A percentile compares a stretch with the other conserved stretches of the same genome.
Evolutionary conservation across 1,140 invertebrate genomes (phyloP).

Genomic region (Drosophila ogumai): DNA sequence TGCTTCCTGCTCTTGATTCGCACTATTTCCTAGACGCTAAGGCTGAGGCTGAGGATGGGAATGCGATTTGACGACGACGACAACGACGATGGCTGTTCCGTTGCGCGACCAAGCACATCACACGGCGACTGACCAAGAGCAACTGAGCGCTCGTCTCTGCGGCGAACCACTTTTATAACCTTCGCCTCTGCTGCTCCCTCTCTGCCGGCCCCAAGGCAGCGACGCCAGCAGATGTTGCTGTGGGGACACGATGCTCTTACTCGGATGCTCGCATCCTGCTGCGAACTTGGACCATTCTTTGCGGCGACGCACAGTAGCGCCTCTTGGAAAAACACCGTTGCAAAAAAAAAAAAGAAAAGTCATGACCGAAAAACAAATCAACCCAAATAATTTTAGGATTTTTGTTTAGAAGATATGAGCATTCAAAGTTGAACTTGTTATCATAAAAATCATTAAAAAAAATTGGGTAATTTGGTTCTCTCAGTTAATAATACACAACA

Average conservation of each 20-base stretch:
- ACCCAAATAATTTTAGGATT: no score
- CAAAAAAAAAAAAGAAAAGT: no score
- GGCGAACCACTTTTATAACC: conserved; percentile 80
- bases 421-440: no score
- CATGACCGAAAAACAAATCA: no score
- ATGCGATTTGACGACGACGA: conserved; percentile 24
- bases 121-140: conserved; percentile 82
- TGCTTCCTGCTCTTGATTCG: conserved; percentile 73
- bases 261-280: conserved; percentile 39
- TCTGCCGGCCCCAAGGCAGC: conserved; percentile 35
- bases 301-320: conserved; percentile 20
- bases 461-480: no score
- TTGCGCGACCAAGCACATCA: conserved; percentile 55
- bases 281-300: conserved; percentile 75
- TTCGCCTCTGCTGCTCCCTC: conserved; percentile 33
- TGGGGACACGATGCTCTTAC: conserved; percentile 38
- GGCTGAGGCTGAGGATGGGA: neutral
- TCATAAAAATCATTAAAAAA: no score
- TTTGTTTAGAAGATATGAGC: no score
- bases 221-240: conserved; percentile 53
- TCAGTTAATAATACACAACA: no score
- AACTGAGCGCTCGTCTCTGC: conserved; percentile 76
- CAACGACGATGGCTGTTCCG: conserved; percentile 30
- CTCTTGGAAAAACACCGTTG: no score
- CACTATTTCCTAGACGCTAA: conserved; percentile 46